Evolutionary conservation across 2,888 invertebrate species (phyloP).

Genomic region (Pterobdella sp.): DNA sequence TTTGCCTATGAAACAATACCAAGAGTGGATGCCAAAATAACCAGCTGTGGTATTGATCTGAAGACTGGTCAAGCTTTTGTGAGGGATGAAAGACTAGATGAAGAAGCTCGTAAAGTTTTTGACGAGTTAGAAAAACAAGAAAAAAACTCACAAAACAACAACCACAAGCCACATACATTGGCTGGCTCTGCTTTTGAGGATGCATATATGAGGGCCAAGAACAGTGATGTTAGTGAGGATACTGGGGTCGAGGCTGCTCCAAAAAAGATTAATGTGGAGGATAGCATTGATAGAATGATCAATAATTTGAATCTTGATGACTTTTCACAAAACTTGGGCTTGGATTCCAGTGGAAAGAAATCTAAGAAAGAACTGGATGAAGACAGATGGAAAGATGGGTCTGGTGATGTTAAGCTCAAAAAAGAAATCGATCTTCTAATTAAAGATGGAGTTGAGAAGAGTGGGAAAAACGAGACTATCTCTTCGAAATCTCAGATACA

Average conservation of each 20-base stretch:
- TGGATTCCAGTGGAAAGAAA: background rate
- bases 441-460: background rate
- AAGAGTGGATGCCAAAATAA: background rate
- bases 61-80: background rate
- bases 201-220: background rate
- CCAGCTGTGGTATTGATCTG: background rate
- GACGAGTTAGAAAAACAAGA: background rate
- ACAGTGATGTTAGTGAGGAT: background rate
- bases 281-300: background rate
- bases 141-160: background rate
- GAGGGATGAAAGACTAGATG: background rate
- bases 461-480: too few relatives aligned
- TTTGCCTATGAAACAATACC: too few relatives aligned
- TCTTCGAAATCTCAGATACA: too few relatives aligned
- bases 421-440: slow-evolving; percentile 11
- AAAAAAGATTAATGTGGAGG: background rate
- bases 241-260: background rate
- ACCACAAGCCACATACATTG: background rate
- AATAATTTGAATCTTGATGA: background rate
- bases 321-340: background rate
- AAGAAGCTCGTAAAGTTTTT: too few relatives aligned
- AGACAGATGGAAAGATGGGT: background rate
- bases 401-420: background rate
- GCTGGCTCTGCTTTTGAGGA: background rate
- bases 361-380: background rate